Evolutionary conservation across 37 sponge, comb jelly and placozoan genomes (phyloP), one percentile per base, ranked within the genome.

Genomic region (Dysidea cf. avara): DNA sequence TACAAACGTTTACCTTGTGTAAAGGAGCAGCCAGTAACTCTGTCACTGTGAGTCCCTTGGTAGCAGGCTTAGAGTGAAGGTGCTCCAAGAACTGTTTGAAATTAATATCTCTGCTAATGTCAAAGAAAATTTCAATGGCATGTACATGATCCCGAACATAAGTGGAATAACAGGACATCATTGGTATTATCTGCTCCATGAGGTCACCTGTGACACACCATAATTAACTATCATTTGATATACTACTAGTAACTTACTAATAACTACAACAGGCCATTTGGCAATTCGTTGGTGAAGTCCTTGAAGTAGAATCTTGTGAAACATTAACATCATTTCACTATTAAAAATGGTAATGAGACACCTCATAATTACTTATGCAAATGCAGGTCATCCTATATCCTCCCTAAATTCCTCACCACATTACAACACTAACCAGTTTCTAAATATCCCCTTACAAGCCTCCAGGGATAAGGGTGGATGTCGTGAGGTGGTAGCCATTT

Each of bases 251-350:
- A 20, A 33, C 71, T 69, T 66, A 88, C 89, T 79, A 25, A 88
- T 40, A 14, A 74, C 59, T 29, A 88, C 75, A 18, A 88, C 89
- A 21, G 89, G 89, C 89, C 89, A 88, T 53, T 82, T 77, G 20
- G 81, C 83, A 31, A 82, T 73, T 0, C 71, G n/a, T 13, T 48
- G 56, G 52, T 82, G 82, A 0, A 88, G 75, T 0, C 89, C 89
- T 60, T 79, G 53, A 14, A 88, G 69, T 29, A 78, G 78, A 21
- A 88, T 64, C 70, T 88, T 82, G 50, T 88, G 89, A 26, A 88
- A 72, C 29, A 80, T 37, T 9, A 77, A 54, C 50, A 88, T 38
- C 57, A 72, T 68, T 18, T 81, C 74, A 59, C 89, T 88, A 58
- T n/a, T n/a, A n/a, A n/a, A n/a, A n/a, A n/a, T n/a, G n/a, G n/a